These are phyloP conservation scores for Rotaria socialis DNA, from an alignment of 2,888 invertebrate genomes.

Conservation along the genomic window DNA sequence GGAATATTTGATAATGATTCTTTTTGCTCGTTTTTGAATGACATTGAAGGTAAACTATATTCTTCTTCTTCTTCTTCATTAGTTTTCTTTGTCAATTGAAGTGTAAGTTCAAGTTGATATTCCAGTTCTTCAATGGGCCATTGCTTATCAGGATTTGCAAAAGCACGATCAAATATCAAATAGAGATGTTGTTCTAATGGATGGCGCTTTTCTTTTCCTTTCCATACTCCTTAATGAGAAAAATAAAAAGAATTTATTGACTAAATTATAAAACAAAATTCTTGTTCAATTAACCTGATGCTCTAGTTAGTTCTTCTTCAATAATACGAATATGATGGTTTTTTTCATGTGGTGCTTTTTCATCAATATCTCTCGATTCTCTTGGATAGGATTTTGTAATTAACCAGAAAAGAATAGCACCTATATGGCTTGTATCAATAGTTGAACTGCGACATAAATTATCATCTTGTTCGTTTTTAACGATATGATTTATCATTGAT, in stretches of 20 bases:
- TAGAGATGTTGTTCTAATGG: neutral
- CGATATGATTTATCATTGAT: neutral
- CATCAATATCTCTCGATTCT: neutral
- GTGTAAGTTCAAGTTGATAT: neutral
- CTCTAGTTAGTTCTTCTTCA: neutral
- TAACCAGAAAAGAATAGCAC: neutral
- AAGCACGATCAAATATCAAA: neutral
- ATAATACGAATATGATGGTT: neutral
- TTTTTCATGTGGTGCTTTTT: neutral
- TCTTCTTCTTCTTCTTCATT: neutral
- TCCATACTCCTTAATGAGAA: neutral
- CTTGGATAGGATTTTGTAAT: neutral
- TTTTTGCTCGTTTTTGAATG: neutral
- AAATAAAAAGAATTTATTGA: neutral
- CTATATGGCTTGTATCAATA: neutral
- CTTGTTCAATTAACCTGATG: neutral
- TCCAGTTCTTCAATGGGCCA: neutral
- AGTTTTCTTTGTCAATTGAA: neutral
- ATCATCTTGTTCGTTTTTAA: neutral
- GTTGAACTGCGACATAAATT: neutral
- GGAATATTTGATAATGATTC: neutral
- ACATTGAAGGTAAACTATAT: neutral
- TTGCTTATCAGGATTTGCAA: neutral
- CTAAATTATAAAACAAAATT: neutral
- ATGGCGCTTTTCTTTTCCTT: neutral